Percentiles rank a stretch among this genome's conserved stretches.
Evolutionary conservation across 2,888 invertebrate genomes (phyloP).

Genomic region (Deilephila porcellus): DNA sequence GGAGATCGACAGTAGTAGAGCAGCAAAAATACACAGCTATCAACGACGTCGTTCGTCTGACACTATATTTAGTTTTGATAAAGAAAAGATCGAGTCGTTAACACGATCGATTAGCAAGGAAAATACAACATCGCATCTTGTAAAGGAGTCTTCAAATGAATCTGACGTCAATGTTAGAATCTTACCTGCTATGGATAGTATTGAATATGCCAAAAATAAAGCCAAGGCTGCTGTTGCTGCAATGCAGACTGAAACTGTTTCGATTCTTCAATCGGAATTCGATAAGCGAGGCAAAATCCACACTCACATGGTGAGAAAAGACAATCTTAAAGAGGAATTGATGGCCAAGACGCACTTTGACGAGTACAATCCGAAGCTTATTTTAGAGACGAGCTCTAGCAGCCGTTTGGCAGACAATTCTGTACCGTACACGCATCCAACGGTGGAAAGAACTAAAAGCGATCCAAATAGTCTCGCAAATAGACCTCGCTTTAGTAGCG

Average conservation of each 20-base stretch:
- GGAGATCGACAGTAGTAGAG: conserved; percentile 77
- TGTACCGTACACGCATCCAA: conserved; percentile 87
- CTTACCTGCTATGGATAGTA: conserved; percentile 82
- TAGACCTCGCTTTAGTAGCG: conserved; percentile 89
- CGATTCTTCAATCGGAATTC: conserved; percentile 86
- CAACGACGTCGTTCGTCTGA: conserved; percentile 89
- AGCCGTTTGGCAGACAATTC: conserved; percentile 80
- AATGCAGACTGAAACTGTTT: conserved; percentile 74
- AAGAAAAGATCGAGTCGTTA: conserved; percentile 89
- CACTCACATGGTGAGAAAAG: conserved; percentile 78
- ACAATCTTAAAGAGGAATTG: conserved; percentile 86
- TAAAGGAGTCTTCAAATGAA: conserved; percentile 81
- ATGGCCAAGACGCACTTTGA: conserved; percentile 88
- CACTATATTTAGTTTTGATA: conserved; percentile 90
- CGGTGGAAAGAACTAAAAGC: conserved; percentile 93
- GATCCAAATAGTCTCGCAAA: conserved; percentile 92
- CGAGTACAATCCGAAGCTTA: conserved; percentile 89
- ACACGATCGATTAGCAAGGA: conserved; percentile 84
- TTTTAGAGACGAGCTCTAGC: conserved; percentile 82
- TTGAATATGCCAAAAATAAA: conserved; percentile 84
- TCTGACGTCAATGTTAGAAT: conserved; percentile 80
- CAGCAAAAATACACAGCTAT: conserved; percentile 78
- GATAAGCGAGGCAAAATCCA: conserved; percentile 81
- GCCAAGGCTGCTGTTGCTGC: conserved; percentile 60
- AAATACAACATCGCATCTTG: conserved; percentile 66